Evolutionary conservation across 2,113 vertebrate species (phyloP), one percentile per base, ranked within the genome.

Genomic region (human): DNA sequence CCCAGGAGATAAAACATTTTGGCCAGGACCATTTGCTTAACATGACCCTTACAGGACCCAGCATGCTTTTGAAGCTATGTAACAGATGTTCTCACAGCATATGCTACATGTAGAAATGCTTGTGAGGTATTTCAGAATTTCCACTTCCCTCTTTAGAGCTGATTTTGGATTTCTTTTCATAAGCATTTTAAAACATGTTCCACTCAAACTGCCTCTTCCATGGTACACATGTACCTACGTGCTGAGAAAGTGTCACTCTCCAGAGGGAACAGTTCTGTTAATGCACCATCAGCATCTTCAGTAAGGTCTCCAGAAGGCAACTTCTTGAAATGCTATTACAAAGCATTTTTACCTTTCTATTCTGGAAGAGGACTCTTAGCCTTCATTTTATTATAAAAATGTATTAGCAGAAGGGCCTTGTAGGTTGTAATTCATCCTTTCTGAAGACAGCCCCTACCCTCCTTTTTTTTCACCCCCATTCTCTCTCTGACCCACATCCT

Each of bases 51-150:
- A 32, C 1, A 59, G 68, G 96, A 93, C 79, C 23, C 17, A 40
- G 52, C n/a, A 66, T 0, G 3, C 52, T 86, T 94, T 1, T 20
- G 66, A 93, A 95, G 90, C 82, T 75, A 59, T 68, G 76, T 75
- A 88, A 27, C 96, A 97, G 97, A 96, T 95, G 83, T 92, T 68
- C 79, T 82, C 83, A 61, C 59, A 70, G 61, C 68, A 87, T 75
- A 87, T 27, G 68, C 73, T 79, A 16, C 43, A 30, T 20, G 57
- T 52, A 87, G 81, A 93, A 94, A 61, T 40, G 75, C 78, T 84
- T 68, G 35, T 45, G 48, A 84, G 61, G 64, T 85, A 50, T 66
- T 85, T 72, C 7, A 18, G 89, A 85, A 80, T 93, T 76, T 87
- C 82, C 66, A 82, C 8, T n/a, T 40, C 10, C 13, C 64, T 55